Percentiles rank a stretch among this genome's conserved stretches.
Conservation (phyloP, 1,140 invertebrate species). For the Musca domestica region DNA sequence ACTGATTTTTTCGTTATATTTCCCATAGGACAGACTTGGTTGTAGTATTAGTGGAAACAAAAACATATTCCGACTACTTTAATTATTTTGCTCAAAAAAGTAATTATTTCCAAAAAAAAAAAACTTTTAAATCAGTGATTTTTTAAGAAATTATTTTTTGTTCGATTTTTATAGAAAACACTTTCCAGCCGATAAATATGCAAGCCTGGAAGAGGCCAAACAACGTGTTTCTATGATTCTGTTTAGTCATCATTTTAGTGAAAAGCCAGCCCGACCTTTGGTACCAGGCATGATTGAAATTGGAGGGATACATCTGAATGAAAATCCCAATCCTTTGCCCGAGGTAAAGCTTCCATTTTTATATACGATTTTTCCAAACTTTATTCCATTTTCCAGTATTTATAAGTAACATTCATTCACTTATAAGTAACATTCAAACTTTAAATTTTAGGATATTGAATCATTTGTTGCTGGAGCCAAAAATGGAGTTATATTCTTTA, state of each 20-base stretch:
- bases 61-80: too few species aligned
- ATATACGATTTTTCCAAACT: not conserved
- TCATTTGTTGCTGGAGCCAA: slow-evolving; percentile 51
- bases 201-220: slow-evolving; percentile 33
- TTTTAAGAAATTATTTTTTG: too few species aligned
- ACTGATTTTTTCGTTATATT: too few species aligned
- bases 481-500: slow-evolving; percentile 61
- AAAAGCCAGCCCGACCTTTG: slow-evolving; percentile 43
- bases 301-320: slow-evolving; percentile 51
- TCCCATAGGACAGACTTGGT: too few species aligned
- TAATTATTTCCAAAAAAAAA: too few species aligned
- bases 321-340: not conserved
- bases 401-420: too few species aligned
- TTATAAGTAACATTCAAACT: too few species aligned
- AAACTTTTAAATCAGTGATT: not conserved
- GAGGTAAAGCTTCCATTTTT: not conserved
- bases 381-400: too few species aligned
- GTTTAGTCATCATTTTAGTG: slow-evolving; percentile 44
- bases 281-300: slow-evolving; percentile 53
- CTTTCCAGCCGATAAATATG: slow-evolving; percentile 35
- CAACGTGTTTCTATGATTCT: slow-evolving; percentile 36
- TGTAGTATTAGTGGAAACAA: too few species aligned
- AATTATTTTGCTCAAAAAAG: too few species aligned
- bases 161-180: slow-evolving; percentile 29
- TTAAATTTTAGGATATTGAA: slow-evolving; percentile 19